Conservation (phyloP, 2,888 invertebrate species). For the Busseola fusca region DNA sequence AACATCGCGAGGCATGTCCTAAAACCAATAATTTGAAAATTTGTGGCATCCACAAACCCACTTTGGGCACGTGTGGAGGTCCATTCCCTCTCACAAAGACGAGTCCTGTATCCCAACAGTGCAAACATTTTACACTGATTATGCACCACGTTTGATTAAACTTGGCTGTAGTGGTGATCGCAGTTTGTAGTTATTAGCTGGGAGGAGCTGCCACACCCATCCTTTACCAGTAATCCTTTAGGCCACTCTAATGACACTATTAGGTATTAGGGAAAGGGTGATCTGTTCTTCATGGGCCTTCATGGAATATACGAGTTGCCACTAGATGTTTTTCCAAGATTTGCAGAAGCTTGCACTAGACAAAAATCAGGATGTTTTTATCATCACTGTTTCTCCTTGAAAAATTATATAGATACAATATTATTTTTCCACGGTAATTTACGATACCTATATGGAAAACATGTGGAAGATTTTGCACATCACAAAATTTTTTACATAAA, state of each 20-base stretch:
- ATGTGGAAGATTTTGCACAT: background rate
- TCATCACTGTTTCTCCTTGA: background rate
- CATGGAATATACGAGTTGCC: background rate
- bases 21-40: background rate
- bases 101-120: background rate
- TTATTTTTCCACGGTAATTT: background rate
- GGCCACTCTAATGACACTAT: background rate
- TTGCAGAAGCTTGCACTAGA: background rate
- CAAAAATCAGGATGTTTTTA: background rate
- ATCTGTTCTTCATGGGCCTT: background rate
- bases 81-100: background rate
- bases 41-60: background rate
- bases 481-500: too few species aligned
- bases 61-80: background rate
- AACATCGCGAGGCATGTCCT: background rate
- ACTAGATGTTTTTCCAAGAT: background rate
- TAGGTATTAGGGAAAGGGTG: background rate
- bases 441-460: too few species aligned
- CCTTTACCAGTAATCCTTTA: conserved; percentile 5
- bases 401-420: background rate
- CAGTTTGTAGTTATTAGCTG: conserved; percentile 7
- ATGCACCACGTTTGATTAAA: background rate
- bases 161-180: background rate
- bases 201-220: background rate
- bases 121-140: background rate